Evolutionary conservation across 1,140 invertebrate species (phyloP), one percentile per base, ranked within the genome.

Genomic region (Plutomurus gul): DNA sequence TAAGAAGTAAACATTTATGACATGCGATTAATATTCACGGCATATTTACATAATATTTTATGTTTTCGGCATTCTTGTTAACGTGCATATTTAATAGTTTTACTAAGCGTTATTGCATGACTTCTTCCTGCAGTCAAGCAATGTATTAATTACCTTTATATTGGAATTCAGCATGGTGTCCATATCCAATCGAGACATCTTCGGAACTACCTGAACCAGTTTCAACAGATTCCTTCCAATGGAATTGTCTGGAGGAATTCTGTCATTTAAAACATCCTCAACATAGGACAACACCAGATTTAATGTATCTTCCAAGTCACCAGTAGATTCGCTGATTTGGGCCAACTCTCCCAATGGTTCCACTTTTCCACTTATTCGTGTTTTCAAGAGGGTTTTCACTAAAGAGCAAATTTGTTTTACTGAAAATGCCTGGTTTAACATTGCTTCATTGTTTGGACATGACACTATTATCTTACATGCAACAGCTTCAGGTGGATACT

Each of bases 161-260:
- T 96, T 96, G 82, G 95, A 94, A 84, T 96, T 97, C 85, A 98
- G 93, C 93, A 98, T 97, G 81, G 95, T 91, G 25, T 96, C 95
- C 87, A 98, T 97, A 85, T 96, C 92, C 85, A 96, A 94, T 40
- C 91, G 90, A 20, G 91, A 91, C 90, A 98, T 95, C 85, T 95
- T 93, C 20, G 96, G 96, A 8, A 84, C 87, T 33, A 94, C 93
- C 87, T 95, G 92, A 36, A 97, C 94, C 85, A 98, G 91, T 87
- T 96, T 93, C 36, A 97, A 88, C 60, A 98, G 89, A 82, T 92
- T 91, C 77, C 96, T 88, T 3, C 96, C 96, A 13, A 95, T 92
- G 76, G 91, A 91, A 86, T 93, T 93, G 86, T 94, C 92, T 36
- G 94, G 92, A 82, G 91, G 89, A 82, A 92, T 91, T 81, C 86